These are phyloP conservation scores for Calidris pugnax DNA, from an alignment of 2,113 vertebrate species.

Conservation along the genomic window DNA sequence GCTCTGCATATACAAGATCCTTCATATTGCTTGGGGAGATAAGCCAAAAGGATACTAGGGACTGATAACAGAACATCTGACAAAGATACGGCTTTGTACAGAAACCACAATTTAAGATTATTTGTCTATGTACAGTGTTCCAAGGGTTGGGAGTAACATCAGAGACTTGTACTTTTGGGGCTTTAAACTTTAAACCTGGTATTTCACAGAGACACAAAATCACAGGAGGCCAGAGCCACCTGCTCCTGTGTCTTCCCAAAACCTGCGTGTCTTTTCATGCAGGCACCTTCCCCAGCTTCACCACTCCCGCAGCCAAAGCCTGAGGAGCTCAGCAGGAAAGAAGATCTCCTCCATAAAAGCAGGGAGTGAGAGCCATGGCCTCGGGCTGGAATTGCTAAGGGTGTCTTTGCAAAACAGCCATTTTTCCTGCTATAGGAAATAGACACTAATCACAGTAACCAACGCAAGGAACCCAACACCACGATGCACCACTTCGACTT, in stretches of 20 bases:
- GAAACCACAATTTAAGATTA: background rate
- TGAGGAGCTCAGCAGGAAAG: too few species aligned
- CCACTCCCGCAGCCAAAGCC: background rate
- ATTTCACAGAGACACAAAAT: background rate
- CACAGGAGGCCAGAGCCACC: background rate
- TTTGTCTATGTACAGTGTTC: background rate
- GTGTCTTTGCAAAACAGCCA: rapidly evolving
- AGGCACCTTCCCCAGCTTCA: background rate
- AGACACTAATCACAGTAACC: background rate
- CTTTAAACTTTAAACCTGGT: background rate
- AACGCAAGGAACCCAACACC: background rate
- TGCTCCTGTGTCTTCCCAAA: background rate
- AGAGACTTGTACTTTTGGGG: background rate
- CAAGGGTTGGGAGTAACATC: background rate
- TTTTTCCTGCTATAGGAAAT: background rate
- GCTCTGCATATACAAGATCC: background rate
- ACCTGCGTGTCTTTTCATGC: background rate
- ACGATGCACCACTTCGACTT: rapidly evolving
- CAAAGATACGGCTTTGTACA: background rate
- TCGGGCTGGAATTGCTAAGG: rapidly evolving
- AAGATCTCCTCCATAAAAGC: background rate
- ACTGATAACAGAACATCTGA: background rate
- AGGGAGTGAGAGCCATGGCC: rapidly evolving
- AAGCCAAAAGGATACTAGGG: background rate
- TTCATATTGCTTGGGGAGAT: background rate